Conservation (phyloP, 2,113 vertebrate species). For the Labrus mixtus region DNA sequence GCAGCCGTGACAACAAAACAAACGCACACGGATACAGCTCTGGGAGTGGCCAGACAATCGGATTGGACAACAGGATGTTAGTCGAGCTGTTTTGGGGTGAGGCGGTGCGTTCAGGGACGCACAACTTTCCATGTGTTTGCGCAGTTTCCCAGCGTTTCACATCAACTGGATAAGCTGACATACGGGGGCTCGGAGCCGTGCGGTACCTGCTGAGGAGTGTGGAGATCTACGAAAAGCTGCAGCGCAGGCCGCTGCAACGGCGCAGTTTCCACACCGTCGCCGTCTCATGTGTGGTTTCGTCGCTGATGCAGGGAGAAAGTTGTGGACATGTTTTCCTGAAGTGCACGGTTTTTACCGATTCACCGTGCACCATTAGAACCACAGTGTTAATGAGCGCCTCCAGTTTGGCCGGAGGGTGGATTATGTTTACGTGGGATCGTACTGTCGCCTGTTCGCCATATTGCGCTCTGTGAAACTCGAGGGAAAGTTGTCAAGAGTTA, state of each 20-base stretch:
- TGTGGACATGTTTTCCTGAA: conserved; percentile 79
- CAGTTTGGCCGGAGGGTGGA: conserved; percentile 31
- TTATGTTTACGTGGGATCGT: conserved; percentile 32
- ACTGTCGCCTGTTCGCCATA: conserved; percentile 63
- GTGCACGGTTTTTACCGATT: conserved; percentile 52
- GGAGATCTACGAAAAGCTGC: conserved; percentile 54
- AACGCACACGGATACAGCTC: conserved; percentile 69
- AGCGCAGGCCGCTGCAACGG: conserved; percentile 22
- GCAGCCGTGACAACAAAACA: conserved; percentile 44
- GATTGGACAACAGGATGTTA: conserved; percentile 80
- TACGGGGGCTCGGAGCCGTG: neutral
- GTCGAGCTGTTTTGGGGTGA: conserved; percentile 75
- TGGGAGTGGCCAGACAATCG: conserved; percentile 66
- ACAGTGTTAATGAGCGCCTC: conserved; percentile 19
- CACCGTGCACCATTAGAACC: conserved; percentile 45
- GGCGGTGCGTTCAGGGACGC: conserved; percentile 47
- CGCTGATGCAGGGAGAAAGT: conserved; percentile 66
- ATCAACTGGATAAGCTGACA: conserved; percentile 6
- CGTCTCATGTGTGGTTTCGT: conserved; percentile 45
- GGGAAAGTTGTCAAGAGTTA: conserved; percentile 72
- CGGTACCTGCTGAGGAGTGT: neutral
- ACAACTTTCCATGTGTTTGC: conserved; percentile 57
- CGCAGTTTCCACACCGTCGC: conserved; percentile 33
- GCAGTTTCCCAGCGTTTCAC: conserved; percentile 42
- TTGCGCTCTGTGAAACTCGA: conserved; percentile 69